Evolutionary conservation across 2,797 vertebrate genomes (phyloP).

Genomic region (Lepilemur ruficaudatus): DNA sequence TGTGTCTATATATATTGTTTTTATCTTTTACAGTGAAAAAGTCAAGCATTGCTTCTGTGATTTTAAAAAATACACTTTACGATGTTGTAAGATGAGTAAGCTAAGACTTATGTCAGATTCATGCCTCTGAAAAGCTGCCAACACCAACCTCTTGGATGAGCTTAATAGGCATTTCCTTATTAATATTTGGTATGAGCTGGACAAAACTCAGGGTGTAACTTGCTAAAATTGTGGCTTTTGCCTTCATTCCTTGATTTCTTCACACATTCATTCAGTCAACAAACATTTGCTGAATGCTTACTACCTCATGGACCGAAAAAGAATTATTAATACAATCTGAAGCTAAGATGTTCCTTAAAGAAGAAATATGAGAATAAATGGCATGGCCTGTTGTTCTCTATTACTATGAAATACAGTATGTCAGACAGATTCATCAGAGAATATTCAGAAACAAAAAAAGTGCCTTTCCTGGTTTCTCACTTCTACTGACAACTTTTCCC

Average conservation of each 20-base stretch:
- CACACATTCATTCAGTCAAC: background rate
- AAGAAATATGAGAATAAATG: background rate
- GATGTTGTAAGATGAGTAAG: background rate
- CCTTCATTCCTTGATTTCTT: background rate
- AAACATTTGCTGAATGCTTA: background rate
- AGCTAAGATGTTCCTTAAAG: background rate
- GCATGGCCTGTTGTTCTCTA: background rate
- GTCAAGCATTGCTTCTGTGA: background rate
- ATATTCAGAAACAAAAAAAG: conserved; percentile 42
- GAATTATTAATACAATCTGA: background rate
- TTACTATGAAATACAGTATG: conserved; percentile 42
- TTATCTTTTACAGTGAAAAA: background rate
- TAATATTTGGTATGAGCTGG: background rate
- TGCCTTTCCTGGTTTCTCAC: conserved; percentile 52
- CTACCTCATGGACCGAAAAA: background rate
- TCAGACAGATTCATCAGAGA: conserved; percentile 45
- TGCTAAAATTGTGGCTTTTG: background rate
- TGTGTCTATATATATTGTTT: background rate
- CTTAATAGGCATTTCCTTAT: background rate
- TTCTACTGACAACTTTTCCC: conserved; percentile 79
- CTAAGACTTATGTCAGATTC: background rate
- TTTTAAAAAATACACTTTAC: background rate
- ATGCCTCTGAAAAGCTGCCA: background rate
- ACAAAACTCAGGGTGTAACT: background rate
- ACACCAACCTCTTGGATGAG: background rate